Base-by-base conservation (phyloP, 2,797 vertebrate genomes). In the Sebastiscus tertius region DNA sequence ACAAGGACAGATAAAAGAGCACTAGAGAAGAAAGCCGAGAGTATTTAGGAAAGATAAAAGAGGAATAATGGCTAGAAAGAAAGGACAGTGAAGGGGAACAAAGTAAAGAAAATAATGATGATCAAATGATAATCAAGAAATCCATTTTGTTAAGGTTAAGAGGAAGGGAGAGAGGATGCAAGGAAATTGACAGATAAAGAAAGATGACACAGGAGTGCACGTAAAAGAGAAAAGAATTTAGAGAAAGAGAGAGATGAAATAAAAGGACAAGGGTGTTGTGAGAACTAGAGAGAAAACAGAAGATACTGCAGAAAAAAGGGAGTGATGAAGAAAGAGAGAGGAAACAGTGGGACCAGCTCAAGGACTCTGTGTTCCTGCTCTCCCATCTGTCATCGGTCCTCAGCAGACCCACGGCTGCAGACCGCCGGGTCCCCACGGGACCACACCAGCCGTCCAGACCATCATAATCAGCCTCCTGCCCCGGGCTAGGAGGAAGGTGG, bases 301-400 rank as follows among this genome's bases (percentile, higher is more conserved):
- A 77, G 67, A 60, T 16, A 42, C 14, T 55, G n/a, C 13, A 61
- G 68, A 22, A 39, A 62, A 69, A 75, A 69, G 72, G 14, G 63
- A 75, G 72, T 22, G 76, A 66, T 42, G 27, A 77, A 66, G 65
- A n/a, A 59, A 27, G 49, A 79, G 68, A 71, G 65, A 71, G 65
- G 52, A 65, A 88, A 87, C 86, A 86, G 86, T 66, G 1, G 82
- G 86, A 88, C 27, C 61, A 74, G 89, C 87, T 92, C 90, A 87
- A 90, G 90, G 83, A 93, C 92, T 92, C 74, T 7, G 82, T 90
- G 91, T 94, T 89, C 92, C 88, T 76, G 85, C 81, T 86, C 77
- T 82, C 83, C 93, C 92, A 94, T 94, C 94, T 94, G 93, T 92
- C 91, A 90, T 77, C 77, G 33, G 72, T 80, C 77, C 83, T 80